These are phyloP conservation scores for Seira ritae DNA, from an alignment of 2,888 invertebrate species.

Conservation along the genomic window DNA sequence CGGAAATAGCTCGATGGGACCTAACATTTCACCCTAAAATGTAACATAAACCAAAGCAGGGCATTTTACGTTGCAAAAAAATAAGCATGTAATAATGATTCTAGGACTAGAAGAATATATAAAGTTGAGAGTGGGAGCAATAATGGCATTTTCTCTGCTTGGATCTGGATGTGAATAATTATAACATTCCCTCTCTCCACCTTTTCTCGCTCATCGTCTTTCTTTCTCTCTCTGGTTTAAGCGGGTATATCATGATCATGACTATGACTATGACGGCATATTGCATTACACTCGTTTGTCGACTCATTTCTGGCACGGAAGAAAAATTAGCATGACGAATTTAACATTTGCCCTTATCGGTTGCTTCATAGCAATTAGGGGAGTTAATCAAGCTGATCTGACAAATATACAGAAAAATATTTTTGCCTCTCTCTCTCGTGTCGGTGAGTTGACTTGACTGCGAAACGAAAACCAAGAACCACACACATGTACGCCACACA, in stretches of 20 bases:
- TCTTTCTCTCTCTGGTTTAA: not conserved
- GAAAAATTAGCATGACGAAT: slow-evolving; percentile 62
- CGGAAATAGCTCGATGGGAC: not conserved
- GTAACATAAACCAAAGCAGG: slow-evolving; percentile 2
- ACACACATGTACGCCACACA: slow-evolving; percentile 60
- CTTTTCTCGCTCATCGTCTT: not conserved
- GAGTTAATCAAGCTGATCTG: slow-evolving; percentile 65
- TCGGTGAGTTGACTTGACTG: slow-evolving; percentile 12
- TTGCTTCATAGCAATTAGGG: slow-evolving; percentile 63
- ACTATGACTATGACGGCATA: not conserved
- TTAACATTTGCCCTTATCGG: slow-evolving; percentile 65
- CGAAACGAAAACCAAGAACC: slow-evolving; percentile 26
- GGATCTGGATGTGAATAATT: not conserved
- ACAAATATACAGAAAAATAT: slow-evolving; percentile 44
- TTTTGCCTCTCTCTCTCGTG: slow-evolving; percentile 23
- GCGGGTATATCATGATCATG: too few relatives aligned
- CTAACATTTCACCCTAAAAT: slow-evolving; percentile 5
- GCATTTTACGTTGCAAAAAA: not conserved
- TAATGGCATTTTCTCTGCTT: slow-evolving; percentile 1
- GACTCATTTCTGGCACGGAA: slow-evolving; percentile 63
- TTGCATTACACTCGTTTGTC: slow-evolving; percentile 42
- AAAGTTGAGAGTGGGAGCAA: not conserved
- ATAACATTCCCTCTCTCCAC: not conserved
- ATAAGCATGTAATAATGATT: not conserved
- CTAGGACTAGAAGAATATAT: too few relatives aligned